Evolutionary conservation across 23 tunicate species (phyloP).

Genomic region (Diplosoma virens): DNA sequence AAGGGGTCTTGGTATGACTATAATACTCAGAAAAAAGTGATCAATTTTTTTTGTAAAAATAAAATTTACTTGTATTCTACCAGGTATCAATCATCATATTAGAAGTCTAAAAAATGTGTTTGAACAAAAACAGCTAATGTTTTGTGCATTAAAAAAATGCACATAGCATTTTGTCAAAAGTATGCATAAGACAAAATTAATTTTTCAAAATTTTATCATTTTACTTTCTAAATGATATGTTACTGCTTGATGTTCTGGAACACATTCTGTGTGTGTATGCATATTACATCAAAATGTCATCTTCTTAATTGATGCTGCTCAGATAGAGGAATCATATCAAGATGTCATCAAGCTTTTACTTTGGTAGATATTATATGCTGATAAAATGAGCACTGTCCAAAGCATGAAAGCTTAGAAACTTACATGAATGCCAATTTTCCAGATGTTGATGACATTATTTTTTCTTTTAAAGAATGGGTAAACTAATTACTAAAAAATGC

Average conservation of each 20-base stretch:
- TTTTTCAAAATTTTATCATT: constrained; percentile 13
- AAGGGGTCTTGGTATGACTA: too few relatives aligned
- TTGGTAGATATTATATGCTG: background rate
- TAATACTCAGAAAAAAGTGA: background rate
- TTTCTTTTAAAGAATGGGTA: constrained; percentile 17
- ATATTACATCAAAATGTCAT: constrained; percentile 6
- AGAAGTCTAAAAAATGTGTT: background rate
- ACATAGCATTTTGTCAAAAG: background rate
- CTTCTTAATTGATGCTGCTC: constrained; percentile 1
- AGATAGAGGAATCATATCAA: constrained; percentile 1
- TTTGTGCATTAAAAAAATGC: constrained; percentile 11
- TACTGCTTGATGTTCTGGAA: constrained; percentile 29
- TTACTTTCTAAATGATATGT: constrained; percentile 8
- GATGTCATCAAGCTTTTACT: constrained; percentile 15
- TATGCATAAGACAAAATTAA: background rate
- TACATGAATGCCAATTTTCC: background rate
- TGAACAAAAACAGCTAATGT: background rate
- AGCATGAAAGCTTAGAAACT: background rate
- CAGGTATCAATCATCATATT: constrained; percentile 18
- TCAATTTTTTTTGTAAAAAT: constrained; percentile 10
- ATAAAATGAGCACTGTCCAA: background rate
- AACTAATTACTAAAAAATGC: background rate
- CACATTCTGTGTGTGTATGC: constrained; percentile 16
- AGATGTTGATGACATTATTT: background rate
- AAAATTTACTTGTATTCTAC: constrained; percentile 1